Conservation (phyloP, 2,113 vertebrate species). For the Grammomys surdaster region DNA sequence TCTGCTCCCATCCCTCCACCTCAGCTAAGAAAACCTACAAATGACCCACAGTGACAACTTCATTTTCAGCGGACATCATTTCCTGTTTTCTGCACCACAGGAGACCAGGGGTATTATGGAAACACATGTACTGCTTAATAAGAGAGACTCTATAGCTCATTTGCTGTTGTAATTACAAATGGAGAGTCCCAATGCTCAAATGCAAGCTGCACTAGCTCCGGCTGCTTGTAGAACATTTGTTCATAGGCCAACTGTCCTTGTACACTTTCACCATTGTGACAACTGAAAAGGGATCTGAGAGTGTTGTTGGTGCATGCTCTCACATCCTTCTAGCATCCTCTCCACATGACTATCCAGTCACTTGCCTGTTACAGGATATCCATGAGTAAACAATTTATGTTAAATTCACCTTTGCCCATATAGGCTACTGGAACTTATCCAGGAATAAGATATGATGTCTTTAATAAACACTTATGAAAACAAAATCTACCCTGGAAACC, state of each 20-base stretch:
- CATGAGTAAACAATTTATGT: neutral
- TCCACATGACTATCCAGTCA: neutral
- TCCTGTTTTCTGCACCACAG: neutral
- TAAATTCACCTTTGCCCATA: neutral
- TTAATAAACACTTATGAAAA: slow-evolving; percentile 36
- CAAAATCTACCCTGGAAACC: neutral
- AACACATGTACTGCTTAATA: neutral
- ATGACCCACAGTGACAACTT: neutral
- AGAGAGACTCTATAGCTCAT: neutral
- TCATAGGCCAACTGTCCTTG: neutral
- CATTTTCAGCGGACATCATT: neutral
- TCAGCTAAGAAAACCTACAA: neutral
- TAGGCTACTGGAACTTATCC: neutral
- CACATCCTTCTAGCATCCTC: neutral
- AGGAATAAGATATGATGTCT: neutral
- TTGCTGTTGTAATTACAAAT: slow-evolving; percentile 47
- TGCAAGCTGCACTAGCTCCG: neutral
- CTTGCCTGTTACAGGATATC: neutral
- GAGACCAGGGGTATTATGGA: neutral
- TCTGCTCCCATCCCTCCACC: neutral
- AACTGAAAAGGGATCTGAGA: neutral
- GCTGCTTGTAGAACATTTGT: neutral
- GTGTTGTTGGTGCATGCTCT: neutral
- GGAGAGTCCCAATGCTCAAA: neutral
- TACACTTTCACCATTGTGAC: neutral